These are phyloP conservation scores for Eumacrocentrus americanus DNA, from an alignment of 2,888 invertebrate genomes.

Conservation along the genomic window DNA sequence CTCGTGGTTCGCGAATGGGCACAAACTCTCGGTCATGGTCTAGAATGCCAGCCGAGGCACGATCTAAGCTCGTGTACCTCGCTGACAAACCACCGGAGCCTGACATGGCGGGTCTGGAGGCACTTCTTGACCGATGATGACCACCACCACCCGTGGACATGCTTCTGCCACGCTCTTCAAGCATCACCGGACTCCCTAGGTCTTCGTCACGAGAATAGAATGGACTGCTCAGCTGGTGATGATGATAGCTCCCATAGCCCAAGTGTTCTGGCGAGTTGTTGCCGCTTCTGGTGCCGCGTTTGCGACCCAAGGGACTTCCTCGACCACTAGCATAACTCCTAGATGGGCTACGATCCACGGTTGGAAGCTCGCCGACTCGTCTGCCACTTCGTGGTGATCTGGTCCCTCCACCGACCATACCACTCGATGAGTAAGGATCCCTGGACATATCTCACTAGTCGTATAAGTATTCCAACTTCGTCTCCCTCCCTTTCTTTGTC, in stretches of 20 bases:
- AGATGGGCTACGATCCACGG: conserved; percentile 89
- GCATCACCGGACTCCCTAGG: conserved; percentile 84
- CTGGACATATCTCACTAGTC: conserved; percentile 63
- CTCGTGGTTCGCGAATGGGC: conserved; percentile 79
- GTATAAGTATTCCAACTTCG: neutral
- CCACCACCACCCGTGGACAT: conserved; percentile 68
- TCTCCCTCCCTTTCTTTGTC: neutral
- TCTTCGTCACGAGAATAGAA: conserved; percentile 72
- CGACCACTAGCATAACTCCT: conserved; percentile 75
- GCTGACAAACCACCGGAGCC: conserved; percentile 60
- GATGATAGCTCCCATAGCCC: conserved; percentile 57
- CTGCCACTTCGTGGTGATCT: conserved; percentile 68
- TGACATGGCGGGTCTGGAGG: conserved; percentile 72
- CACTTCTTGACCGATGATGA: conserved; percentile 80
- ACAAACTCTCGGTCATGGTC: conserved; percentile 88
- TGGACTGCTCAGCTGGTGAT: conserved; percentile 63
- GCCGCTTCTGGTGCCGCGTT: conserved; percentile 65
- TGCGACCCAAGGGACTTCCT: conserved; percentile 66
- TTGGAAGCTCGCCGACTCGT: conserved; percentile 75
- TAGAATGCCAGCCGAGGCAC: conserved; percentile 70
- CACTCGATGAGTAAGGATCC: conserved; percentile 67
- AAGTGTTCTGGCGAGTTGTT: conserved; percentile 69
- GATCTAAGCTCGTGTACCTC: conserved; percentile 75
- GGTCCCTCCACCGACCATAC: conserved; percentile 69
- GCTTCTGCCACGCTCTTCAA: conserved; percentile 73